Evolutionary conservation across 2,888 invertebrate genomes (phyloP).

Genomic region (Drosophila setosimentum): DNA sequence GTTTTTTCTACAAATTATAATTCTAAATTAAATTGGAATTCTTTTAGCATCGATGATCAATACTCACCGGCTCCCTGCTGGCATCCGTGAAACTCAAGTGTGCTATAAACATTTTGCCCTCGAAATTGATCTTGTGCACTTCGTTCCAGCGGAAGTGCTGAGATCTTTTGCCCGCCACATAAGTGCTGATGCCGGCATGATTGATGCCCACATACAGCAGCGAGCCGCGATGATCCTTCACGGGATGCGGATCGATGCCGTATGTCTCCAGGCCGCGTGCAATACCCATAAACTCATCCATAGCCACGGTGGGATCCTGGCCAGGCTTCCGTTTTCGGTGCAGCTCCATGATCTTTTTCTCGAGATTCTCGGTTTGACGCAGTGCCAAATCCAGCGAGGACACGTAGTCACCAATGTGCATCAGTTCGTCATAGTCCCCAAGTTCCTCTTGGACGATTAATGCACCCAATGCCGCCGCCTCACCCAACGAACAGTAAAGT

Average conservation of each 20-base stretch:
- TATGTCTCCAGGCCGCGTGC: constrained; percentile 97
- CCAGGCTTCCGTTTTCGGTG: constrained; percentile 95
- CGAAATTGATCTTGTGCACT: constrained; percentile 98
- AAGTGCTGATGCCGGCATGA: constrained; percentile 97
- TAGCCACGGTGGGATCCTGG: constrained; percentile 94
- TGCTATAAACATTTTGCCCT: constrained; percentile 98
- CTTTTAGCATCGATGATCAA: neutral
- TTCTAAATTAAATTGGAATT: no score
- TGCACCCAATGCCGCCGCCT: constrained; percentile 95
- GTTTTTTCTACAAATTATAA: constrained; percentile 91
- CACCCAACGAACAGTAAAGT: constrained; percentile 95
- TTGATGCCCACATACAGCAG: constrained; percentile 98
- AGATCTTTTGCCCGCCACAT: constrained; percentile 96
- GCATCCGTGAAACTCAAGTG: constrained; percentile 97
- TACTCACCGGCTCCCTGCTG: constrained; percentile 85
- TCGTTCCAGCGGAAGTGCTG: constrained; percentile 98
- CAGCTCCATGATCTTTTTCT: constrained; percentile 96
- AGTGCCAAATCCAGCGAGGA: constrained; percentile 95
- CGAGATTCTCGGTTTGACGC: constrained; percentile 96
- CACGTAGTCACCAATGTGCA: constrained; percentile 95
- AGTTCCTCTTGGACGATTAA: constrained; percentile 98
- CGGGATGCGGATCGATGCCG: constrained; percentile 98
- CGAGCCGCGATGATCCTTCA: constrained; percentile 97
- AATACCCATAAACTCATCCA: constrained; percentile 95
- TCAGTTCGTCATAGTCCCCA: constrained; percentile 96